These are phyloP conservation scores for Nasonia vitripennis DNA, from an alignment of 1,140 invertebrate species.

Conservation along the genomic window DNA sequence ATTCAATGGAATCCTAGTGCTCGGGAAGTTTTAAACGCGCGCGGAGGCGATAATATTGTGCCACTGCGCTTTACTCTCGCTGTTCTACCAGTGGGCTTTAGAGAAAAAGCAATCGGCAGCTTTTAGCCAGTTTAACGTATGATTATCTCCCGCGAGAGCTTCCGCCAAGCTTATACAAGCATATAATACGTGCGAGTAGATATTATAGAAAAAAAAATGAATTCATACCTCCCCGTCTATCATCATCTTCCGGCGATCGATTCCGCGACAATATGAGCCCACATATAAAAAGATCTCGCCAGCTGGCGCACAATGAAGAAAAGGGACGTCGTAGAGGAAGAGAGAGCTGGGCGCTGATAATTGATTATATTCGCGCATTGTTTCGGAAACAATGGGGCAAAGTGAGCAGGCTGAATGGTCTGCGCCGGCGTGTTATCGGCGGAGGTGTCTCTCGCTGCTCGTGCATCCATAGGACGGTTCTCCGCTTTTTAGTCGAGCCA, in stretches of 20 bases:
- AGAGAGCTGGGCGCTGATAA: slow-evolving; percentile 30
- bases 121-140: too few relatives aligned
- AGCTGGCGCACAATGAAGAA: background rate
- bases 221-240: background rate
- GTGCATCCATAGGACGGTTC: background rate
- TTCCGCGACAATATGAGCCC: background rate
- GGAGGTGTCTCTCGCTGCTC: too few relatives aligned
- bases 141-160: too few relatives aligned
- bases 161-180: background rate
- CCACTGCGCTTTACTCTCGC: too few relatives aligned
- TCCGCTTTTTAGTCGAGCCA: background rate
- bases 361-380: slow-evolving; percentile 45
- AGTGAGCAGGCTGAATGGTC: background rate
- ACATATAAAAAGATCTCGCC: background rate
- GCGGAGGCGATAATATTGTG: too few relatives aligned
- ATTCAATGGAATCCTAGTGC: too few relatives aligned
- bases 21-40: too few relatives aligned
- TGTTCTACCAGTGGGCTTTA: too few relatives aligned
- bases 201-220: background rate
- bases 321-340: background rate
- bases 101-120: too few relatives aligned
- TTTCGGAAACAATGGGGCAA: slow-evolving; percentile 34
- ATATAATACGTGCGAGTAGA: background rate
- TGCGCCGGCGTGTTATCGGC: slow-evolving; percentile 6
- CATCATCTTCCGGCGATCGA: background rate